phyloP scores from a whole-genome alignment of 1,140 invertebrate genomes.

The Platorchestia sp. region DNA sequence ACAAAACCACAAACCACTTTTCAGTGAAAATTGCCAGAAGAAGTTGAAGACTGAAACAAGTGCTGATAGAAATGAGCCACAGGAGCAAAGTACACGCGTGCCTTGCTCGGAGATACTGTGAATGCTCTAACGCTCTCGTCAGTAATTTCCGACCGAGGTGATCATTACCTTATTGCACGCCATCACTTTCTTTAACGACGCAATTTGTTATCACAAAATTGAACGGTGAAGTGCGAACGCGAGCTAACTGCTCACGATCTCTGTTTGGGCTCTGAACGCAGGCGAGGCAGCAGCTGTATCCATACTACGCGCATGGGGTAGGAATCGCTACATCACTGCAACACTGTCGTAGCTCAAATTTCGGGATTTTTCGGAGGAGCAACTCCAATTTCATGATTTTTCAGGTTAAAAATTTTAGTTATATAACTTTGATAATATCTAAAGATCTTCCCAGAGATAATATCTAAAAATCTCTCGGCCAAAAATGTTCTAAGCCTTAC shows the following conservation, averaged over 20 bases:
- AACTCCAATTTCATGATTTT: too few species aligned
- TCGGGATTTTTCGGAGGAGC: too few species aligned
- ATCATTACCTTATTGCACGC: conserved; percentile 8
- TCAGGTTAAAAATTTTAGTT: too few species aligned
- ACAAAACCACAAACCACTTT: background rate
- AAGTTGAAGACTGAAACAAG: background rate
- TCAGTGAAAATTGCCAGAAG: background rate
- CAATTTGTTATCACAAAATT: background rate
- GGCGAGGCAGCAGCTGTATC: background rate
- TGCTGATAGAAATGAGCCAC: background rate
- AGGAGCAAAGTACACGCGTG: background rate
- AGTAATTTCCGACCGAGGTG: background rate
- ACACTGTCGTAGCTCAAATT: too few species aligned
- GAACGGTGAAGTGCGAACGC: background rate
- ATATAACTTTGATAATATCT: too few species aligned
- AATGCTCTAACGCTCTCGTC: background rate
- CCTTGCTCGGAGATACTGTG: background rate
- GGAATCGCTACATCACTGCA: too few species aligned
- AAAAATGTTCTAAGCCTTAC: too few species aligned
- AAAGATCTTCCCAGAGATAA: too few species aligned
- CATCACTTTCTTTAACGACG: conserved; percentile 26
- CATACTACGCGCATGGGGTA: too few species aligned
- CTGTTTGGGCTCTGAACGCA: background rate
- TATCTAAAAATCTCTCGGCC: too few species aligned
- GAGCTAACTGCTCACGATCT: background rate